Conservation (phyloP, 2,888 invertebrate species). For the Xestia ashworthii region DNA sequence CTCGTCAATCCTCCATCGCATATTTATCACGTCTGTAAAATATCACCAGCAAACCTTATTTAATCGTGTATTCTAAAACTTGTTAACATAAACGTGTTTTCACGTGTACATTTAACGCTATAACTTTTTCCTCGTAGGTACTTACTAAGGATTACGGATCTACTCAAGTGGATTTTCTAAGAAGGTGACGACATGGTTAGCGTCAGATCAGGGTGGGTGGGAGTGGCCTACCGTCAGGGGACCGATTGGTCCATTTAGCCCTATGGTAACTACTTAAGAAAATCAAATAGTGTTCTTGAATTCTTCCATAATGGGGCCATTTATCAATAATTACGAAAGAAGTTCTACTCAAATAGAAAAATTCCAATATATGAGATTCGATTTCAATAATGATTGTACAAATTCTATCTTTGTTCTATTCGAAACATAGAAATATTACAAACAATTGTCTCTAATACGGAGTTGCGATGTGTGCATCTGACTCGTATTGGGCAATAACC, state of each 20-base stretch:
- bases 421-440: conserved; percentile 27
- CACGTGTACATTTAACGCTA: background rate
- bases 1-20: no score
- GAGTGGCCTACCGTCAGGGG: background rate
- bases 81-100: no score
- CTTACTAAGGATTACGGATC: background rate
- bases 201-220: no score
- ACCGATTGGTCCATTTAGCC: background rate
- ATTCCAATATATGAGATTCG: background rate
- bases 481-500: conserved; percentile 73
- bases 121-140: background rate
- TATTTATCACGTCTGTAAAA: background rate
- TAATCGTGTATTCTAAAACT: background rate
- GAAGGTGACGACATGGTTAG: background rate
- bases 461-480: conserved; percentile 61
- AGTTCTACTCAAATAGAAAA: background rate
- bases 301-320: background rate
- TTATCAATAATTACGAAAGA: background rate
- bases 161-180: background rate
- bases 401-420: background rate
- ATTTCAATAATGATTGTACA: conserved; percentile 4
- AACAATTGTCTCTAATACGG: conserved; percentile 42
- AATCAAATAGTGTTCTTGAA: background rate
- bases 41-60: background rate
- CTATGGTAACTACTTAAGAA: background rate